phyloP scores from a whole-genome alignment of 2,113 vertebrate genomes.

The Dicerorhinus sumatrensis region DNA sequence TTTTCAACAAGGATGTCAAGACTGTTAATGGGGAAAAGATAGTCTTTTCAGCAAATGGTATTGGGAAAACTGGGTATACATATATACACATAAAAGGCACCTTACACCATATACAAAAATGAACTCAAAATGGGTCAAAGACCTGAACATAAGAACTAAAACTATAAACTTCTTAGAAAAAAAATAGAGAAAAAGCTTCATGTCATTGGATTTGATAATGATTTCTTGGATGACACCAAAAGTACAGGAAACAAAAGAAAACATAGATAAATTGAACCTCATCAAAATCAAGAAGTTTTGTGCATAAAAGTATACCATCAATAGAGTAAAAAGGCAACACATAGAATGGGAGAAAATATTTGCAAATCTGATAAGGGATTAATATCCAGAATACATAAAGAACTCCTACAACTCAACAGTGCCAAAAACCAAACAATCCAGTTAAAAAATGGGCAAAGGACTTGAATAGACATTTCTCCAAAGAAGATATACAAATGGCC shows the following conservation, averaged over 20 bases:
- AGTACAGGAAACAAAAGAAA: background rate
- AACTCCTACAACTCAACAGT: background rate
- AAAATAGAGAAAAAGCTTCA: background rate
- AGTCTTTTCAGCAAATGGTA: constrained; percentile 6
- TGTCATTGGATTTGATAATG: background rate
- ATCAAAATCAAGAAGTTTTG: background rate
- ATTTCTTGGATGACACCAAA: constrained; percentile 1
- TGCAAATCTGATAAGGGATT: background rate
- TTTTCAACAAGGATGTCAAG: background rate
- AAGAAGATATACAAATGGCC: background rate
- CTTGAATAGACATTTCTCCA: background rate
- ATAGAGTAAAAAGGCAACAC: background rate
- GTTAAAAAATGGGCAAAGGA: background rate
- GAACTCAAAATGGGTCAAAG: constrained; percentile 37
- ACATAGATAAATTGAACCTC: background rate
- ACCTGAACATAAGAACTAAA: background rate
- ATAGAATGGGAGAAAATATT: background rate
- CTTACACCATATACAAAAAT: constrained; percentile 24
- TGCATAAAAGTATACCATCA: background rate
- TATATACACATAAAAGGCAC: background rate
- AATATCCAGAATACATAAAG: background rate
- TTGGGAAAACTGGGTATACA: background rate
- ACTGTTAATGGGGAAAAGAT: background rate
- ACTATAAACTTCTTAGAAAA: constrained; percentile 1
- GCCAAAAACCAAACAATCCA: background rate